Evolutionary conservation across 2,797 vertebrate genomes (phyloP), one percentile per base, ranked within the genome.

Genomic region (Neosilurus mollespiculum): DNA sequence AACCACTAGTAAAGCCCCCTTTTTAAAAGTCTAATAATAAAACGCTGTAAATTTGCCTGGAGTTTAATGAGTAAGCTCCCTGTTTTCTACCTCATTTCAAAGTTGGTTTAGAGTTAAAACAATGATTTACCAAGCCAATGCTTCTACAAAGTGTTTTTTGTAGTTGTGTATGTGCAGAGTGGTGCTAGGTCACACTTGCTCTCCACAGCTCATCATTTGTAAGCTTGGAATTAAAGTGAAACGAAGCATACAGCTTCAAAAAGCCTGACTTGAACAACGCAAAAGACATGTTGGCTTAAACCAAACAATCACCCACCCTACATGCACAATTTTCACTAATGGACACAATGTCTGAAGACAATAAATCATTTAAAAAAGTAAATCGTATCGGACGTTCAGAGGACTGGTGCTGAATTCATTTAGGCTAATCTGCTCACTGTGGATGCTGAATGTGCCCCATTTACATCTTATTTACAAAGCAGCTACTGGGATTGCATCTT

Each of bases 201-300:
- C 10, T 43, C 62, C 43, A 43, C 43, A 43, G n/a, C 43, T 20
- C 26, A 70, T 75, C 77, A 85, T 85, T 85, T 94, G 11, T 93
- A 93, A 82, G 67, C 66, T 94, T 30, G 20, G 34, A 61, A 67
- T 24, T 7, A 53, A 53, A 78, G 37, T n/a, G 20, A 59, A 70
- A 66, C 10, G 9, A 69, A 37, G 26, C 5, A 0, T 11, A 15
- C 30, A 18, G 1, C 53, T 34, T 69, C 7, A 65, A 8, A 30
- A 4, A 79, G 14, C 49, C 22, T 62, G 64, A 59, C 54, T 26
- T 10, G 4, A 49, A 16, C 62, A 76, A 16, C 24, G 24, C 69
- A 53, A 81, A 81, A 71, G 53, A 49, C 37, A 61, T 9, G 6
- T 65, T 24, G 54, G 24, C 53, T 18, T 75, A 51, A 24, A 66